Conservation (phyloP, 2,888 invertebrate genomes). For the Yponomeuta malinellus region DNA sequence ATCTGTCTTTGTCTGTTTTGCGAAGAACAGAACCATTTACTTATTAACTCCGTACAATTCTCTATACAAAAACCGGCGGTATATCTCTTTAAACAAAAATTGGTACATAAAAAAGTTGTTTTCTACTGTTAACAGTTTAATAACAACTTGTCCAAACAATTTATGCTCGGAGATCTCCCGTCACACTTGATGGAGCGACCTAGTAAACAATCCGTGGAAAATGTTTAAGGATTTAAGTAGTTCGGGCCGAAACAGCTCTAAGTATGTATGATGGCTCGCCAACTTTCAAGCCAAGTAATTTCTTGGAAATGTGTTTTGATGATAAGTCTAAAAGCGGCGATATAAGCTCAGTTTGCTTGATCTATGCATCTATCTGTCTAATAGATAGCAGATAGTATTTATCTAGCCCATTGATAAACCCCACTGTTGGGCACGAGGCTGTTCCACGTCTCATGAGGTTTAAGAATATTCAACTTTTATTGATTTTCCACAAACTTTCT, state of each 20-base stretch:
- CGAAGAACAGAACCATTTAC: too few species aligned
- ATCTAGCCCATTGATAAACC: too few species aligned
- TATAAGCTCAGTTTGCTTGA: not conserved
- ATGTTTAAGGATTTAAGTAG: slow-evolving; percentile 63
- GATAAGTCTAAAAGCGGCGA: slow-evolving; percentile 36
- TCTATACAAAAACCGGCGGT: too few species aligned
- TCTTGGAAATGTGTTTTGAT: slow-evolving; percentile 76
- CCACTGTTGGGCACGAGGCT: too few species aligned
- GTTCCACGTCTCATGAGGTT: too few species aligned
- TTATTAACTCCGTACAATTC: too few species aligned
- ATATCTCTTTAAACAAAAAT: too few species aligned
- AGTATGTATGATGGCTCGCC: slow-evolving; percentile 66
- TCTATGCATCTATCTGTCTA: too few species aligned
- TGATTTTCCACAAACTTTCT: too few species aligned
- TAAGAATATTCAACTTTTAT: too few species aligned
- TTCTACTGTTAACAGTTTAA: slow-evolving; percentile 14
- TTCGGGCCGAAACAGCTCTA: slow-evolving; percentile 58
- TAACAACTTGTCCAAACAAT: slow-evolving; percentile 39
- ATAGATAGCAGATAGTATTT: too few species aligned
- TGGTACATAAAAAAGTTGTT: not conserved
- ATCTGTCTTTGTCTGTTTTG: too few species aligned
- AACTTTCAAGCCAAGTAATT: slow-evolving; percentile 73
- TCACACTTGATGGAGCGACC: slow-evolving; percentile 60
- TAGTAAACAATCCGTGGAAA: slow-evolving; percentile 69
- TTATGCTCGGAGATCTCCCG: slow-evolving; percentile 54